Evolutionary conservation across 2,797 vertebrate species (phyloP), one percentile per base, ranked within the genome.

Genomic region (Chaunax sp.): DNA sequence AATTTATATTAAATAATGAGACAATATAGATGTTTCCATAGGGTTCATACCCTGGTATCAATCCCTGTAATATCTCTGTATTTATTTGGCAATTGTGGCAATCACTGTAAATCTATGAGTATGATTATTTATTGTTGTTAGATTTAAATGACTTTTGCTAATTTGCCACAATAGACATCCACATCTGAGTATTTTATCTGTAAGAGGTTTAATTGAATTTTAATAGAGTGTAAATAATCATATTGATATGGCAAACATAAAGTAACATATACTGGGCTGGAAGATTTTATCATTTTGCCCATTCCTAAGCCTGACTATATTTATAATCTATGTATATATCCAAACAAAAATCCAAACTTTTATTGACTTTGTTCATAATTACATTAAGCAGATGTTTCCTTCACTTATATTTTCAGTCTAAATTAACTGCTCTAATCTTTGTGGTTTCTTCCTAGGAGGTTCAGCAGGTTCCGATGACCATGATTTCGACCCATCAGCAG

Each of bases 401-500:
- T 35, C 28, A 9, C 12, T 50, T 3, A 4, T 28, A 9, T 40
- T 35, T 28, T 19, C n/a, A 22, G 16, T 41, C 0, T 43, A 1
- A 62, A 44, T 56, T 53, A 13, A 38, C 33, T 0, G 19, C 4
- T 49, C 22, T 25, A 2, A 11, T n/a, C 54, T 11, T 50, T 28
- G 37, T 9, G 22, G 3, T 51, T 37, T 4, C 15, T 47, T 74
- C 50, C 1, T 10, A 96, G 96, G 96, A 92, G 95, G 95, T 91
- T 96, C 96, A 90, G 95, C 94, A 87, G 89, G 94, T 91, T 96
- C 95, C 47, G 96, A 95, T 78, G 98, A 99, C 94, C 95, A 95
- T 91, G 98, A 99, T 83, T 99, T 99, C 72, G 96, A 99, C 89
- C 98, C 97, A 55, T 95, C 97, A 46, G 97, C 95, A 87, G 98